Base-by-base conservation (phyloP, 2,113 vertebrate genomes). In the Kobus ellipsiprymnus region DNA sequence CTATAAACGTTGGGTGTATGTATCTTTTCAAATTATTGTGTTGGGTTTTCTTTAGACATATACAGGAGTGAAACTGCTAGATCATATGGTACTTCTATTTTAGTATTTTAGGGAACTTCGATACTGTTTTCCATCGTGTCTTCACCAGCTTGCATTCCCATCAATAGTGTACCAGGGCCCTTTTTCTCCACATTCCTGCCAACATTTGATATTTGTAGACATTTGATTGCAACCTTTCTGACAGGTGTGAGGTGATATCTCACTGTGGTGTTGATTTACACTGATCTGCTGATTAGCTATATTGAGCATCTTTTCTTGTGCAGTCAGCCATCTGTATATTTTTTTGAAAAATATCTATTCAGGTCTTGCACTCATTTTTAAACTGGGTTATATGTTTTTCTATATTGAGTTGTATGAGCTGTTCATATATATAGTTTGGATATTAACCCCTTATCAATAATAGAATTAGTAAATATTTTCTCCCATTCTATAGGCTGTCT, bases 1-100 rank as follows among this genome's bases (percentile, higher is more conserved):
- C 52, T 27, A 2, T 84, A 52, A 84, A 55, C 0, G 14, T 36
- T 55, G n/a, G n/a, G 23, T 40, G 52, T 4, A 0, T 40, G 13
- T 40, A 55, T 54, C 30, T 82, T 82, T 82, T 82, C 19, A 23
- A 25, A 2, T 13, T 82, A n/a, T n/a, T 82, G 50, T 36, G 36
- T 82, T 23, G 30, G 10, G 19, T 36, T 82, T 82, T 82, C 33
- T 54, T 82, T 52, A 82, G 50, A 23, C 19, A 14, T 19, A 52
- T 54, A 15, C 80, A 54, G 50, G 33, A 25, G 30, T 82, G 19
- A 33, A 82, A 82, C 16, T 54, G 33, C 80, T 82, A 30, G 50
- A 14, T 82, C 80, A n/a, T 25, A 25, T 36, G 50, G 33, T 25
- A 50, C 17, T 54, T 54, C 50, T 54, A 21, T 81, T 23, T 82